These are phyloP conservation scores for Seriola quinqueradiata DNA, from an alignment of 2,113 vertebrate genomes.

Conservation along the genomic window DNA sequence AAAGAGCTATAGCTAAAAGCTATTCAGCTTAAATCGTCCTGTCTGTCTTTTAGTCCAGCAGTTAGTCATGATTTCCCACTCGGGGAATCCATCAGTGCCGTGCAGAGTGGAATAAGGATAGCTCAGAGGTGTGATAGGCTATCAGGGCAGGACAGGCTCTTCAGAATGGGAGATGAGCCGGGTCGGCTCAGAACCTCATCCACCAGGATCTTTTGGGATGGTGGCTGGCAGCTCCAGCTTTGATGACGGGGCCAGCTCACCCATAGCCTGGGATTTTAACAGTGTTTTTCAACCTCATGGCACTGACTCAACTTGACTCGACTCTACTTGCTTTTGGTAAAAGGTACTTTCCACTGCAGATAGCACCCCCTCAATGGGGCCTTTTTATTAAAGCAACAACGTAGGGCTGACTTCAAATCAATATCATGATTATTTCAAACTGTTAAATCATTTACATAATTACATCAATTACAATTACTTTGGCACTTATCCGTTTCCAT, in stretches of 20 bases:
- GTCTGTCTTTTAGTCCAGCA: conserved; percentile 3
- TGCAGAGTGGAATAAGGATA: conserved; percentile 16
- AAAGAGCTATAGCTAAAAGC: conserved; percentile 14
- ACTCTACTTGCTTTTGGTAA: no score
- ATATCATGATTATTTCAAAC: no score
- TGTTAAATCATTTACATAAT: no score
- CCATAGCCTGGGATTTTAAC: not conserved
- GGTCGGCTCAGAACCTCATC: conserved; percentile 25
- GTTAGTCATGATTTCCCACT: conserved; percentile 31
- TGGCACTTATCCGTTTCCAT: no score
- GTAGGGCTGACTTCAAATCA: no score
- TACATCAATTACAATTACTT: no score
- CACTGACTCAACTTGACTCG: no score
- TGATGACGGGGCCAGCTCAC: conserved; percentile 25
- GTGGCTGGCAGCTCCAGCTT: conserved; percentile 5
- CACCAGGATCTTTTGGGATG: conserved; percentile 8
- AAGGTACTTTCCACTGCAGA: no score
- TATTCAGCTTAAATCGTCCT: conserved; percentile 15
- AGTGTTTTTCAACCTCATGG: no score
- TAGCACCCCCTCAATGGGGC: no score
- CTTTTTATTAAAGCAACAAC: no score
- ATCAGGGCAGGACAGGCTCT: conserved; percentile 40
- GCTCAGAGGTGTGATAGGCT: conserved; percentile 30
- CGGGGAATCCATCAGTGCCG: conserved; percentile 27
- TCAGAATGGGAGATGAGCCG: conserved; percentile 26